Evolutionary conservation across 2,888 invertebrate species (phyloP).

Genomic region (Idaea aversata): DNA sequence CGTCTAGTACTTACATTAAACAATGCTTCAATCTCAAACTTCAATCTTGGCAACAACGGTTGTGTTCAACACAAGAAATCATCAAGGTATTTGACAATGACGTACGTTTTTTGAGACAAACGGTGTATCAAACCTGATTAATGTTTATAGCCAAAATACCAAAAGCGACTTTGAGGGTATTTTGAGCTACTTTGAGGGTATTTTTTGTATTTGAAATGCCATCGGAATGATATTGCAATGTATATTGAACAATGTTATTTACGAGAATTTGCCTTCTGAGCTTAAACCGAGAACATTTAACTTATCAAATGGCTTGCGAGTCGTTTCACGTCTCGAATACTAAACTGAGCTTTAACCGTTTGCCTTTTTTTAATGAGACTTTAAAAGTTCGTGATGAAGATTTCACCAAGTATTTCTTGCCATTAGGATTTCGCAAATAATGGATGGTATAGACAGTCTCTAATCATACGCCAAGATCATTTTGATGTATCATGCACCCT

Average conservation of each 20-base stretch:
- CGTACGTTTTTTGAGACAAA: neutral
- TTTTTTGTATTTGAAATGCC: too few relatives aligned
- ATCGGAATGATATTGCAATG: too few relatives aligned
- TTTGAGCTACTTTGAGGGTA: too few relatives aligned
- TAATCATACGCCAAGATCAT: neutral
- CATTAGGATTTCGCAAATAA: neutral
- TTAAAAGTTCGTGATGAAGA: neutral
- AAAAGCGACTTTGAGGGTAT: too few relatives aligned
- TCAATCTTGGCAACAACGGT: neutral
- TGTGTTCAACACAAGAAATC: slow-evolving; percentile 21
- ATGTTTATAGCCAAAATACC: too few relatives aligned
- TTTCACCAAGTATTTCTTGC: neutral
- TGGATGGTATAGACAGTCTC: neutral
- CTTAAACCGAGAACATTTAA: neutral
- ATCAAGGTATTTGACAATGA: slow-evolving; percentile 15
- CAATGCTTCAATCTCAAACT: neutral
- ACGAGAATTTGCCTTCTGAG: too few relatives aligned
- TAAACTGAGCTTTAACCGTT: slow-evolving; percentile 24
- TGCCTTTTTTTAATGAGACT: neutral
- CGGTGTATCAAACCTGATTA: too few relatives aligned
- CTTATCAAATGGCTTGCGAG: slow-evolving; percentile 28
- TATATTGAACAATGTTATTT: too few relatives aligned
- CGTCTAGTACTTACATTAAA: neutral
- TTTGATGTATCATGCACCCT: neutral
- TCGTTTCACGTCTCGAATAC: slow-evolving; percentile 36